Conservation (phyloP, 2,113 vertebrate genomes). For the Struthidea cinerea region DNA sequence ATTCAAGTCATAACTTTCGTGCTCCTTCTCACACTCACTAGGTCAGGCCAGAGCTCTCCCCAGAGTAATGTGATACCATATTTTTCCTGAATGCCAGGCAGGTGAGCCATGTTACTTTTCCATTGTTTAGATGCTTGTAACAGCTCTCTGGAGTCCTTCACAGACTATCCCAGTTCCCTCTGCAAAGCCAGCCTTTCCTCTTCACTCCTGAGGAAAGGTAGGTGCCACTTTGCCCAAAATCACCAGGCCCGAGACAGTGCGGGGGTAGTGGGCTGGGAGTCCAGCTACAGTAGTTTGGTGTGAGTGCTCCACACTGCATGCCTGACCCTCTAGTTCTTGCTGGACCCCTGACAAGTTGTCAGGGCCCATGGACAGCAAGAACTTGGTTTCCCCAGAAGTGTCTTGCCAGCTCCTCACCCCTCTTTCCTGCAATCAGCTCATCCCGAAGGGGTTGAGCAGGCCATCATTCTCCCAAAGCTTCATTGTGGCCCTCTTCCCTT, state of each 20-base stretch:
- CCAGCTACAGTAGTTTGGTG: background rate
- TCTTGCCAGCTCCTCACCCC: background rate
- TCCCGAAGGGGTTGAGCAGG: rapidly evolving
- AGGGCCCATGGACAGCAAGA: background rate
- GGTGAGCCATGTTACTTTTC: background rate
- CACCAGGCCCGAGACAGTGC: background rate
- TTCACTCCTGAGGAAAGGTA: background rate
- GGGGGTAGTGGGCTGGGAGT: background rate
- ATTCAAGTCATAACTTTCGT: background rate
- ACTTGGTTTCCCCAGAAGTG: background rate
- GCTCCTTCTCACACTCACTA: background rate
- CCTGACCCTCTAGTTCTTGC: background rate
- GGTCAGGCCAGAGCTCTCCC: background rate
- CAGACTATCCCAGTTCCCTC: background rate
- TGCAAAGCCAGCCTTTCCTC: background rate
- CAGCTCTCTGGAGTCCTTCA: background rate
- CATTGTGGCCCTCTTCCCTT: background rate
- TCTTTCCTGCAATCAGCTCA: background rate
- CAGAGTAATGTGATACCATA: background rate
- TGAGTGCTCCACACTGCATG: background rate
- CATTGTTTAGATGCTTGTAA: background rate
- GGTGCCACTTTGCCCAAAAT: background rate
- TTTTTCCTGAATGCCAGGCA: background rate
- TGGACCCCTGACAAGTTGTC: background rate
- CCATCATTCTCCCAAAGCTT: background rate